Evolutionary conservation across 2,888 invertebrate species (phyloP), one percentile per base, ranked within the genome.

Genomic region (Eupithecia inturbata): DNA sequence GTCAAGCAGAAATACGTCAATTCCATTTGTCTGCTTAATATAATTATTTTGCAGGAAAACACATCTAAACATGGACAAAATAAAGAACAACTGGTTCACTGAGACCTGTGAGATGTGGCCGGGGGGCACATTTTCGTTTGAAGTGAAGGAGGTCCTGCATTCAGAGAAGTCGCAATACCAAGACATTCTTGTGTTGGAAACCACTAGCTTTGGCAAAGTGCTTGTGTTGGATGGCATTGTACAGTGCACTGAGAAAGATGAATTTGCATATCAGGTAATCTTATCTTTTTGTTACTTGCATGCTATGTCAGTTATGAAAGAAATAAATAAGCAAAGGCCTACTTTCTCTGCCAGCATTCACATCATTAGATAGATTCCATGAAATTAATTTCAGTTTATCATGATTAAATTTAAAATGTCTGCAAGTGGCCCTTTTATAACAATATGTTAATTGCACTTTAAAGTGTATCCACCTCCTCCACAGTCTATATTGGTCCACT

Each of bases 201-300:
- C 97, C 95, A 87, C 87, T 83, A 95, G 96, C 62, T 97, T 98
- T 87, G 99, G 99, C 0, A 96, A 95, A 84, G 98, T 97, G 2
- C 92, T 99, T 67, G 96, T 99, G 3, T 93, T 99, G 62, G 99
- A 99, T 92, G 99, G 99, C 33, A 98, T 99, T 36, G 99, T 99
- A 81, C 99, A 99, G 88, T 99, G 99, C 85, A 98, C 99, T 0
- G 97, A 99, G 88, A 96, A 96, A 82, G 99, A 99, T 95, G 99
- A 99, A 90, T 99, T 98, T 91, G 96, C 99, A 0, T 99, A 99
- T 90, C 99, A 99, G 91, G 95, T 94, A 81, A 77, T 53, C 72
- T 14, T 53, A 33, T 69, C 68, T 36, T 67, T 57, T 26, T 6
- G 9, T 63, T 70, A 77, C 41, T 22, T 26, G 72, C 7, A 14